Evolutionary conservation across 1,140 invertebrate genomes (phyloP).

Genomic region (Pararge aegeria): DNA sequence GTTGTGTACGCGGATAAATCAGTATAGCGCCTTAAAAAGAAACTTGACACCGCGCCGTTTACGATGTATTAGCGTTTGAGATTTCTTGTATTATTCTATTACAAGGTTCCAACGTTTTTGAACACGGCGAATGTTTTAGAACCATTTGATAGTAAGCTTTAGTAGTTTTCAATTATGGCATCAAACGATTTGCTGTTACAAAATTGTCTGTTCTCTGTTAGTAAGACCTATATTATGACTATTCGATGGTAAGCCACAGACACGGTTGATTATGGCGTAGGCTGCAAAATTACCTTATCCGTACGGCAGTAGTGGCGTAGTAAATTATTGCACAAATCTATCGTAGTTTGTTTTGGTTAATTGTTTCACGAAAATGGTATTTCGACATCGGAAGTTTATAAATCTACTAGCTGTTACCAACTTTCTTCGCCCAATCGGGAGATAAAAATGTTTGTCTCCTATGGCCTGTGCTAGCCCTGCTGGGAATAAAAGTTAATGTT

Average conservation of each 20-base stretch:
- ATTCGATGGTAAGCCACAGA: neutral
- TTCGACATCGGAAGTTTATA: too few relatives aligned
- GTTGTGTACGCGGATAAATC: conserved; percentile 25
- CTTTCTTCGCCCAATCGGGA: too few relatives aligned
- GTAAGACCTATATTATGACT: neutral
- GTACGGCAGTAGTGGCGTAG: neutral
- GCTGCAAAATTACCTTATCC: neutral
- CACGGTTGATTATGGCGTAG: neutral
- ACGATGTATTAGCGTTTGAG: neutral
- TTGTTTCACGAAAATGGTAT: neutral
- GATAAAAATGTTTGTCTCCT: too few relatives aligned
- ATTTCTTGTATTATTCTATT: neutral
- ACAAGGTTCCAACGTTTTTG: neutral
- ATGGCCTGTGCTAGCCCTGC: too few relatives aligned
- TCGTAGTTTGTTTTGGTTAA: neutral
- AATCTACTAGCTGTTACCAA: too few relatives aligned
- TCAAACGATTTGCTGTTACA: neutral
- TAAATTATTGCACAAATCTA: neutral
- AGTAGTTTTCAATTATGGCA: neutral
- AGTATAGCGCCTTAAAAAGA: conserved; percentile 20
- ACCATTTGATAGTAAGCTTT: neutral
- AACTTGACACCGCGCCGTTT: conserved; percentile 11
- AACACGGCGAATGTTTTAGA: neutral
- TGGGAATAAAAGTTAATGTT: too few relatives aligned
- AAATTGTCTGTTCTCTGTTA: neutral